Conservation (phyloP, 2,888 invertebrate species). For the Conomelus anceps region DNA sequence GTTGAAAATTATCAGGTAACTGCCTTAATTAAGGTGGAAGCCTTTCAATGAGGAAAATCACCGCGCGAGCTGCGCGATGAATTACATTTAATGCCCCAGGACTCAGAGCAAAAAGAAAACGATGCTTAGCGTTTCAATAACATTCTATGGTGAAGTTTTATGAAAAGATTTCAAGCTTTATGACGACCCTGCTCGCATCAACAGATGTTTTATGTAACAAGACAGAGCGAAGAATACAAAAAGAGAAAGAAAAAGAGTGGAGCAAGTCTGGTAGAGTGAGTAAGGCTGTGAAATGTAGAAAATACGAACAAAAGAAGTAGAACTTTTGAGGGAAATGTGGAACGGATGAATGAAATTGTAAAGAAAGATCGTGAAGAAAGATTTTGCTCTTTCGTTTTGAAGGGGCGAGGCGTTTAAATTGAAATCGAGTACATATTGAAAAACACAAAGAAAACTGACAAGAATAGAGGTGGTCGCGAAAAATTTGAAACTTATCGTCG, state of each 20-base stretch:
- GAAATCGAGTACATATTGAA: no score
- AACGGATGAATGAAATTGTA: neutral
- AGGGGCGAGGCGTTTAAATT: no score
- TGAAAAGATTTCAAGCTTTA: neutral
- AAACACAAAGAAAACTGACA: no score
- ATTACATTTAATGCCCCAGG: neutral
- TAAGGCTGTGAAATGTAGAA: no score
- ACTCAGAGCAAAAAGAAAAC: neutral
- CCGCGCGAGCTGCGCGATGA: neutral
- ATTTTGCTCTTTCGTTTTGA: no score
- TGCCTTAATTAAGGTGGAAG: neutral
- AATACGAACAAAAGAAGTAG: neutral
- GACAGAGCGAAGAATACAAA: no score
- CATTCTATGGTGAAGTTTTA: neutral
- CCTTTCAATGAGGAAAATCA: neutral
- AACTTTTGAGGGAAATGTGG: neutral
- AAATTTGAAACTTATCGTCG: no score
- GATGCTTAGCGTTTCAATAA: no score
- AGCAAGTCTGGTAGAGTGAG: no score
- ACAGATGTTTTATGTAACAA: neutral
- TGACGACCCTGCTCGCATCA: neutral
- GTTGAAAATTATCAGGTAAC: neutral
- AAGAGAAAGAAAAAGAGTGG: neutral
- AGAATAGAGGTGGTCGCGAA: no score
- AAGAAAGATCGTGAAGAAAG: neutral